Evolutionary conservation across 2,888 invertebrate genomes (phyloP).

Genomic region (Hymenopus coronatus): DNA sequence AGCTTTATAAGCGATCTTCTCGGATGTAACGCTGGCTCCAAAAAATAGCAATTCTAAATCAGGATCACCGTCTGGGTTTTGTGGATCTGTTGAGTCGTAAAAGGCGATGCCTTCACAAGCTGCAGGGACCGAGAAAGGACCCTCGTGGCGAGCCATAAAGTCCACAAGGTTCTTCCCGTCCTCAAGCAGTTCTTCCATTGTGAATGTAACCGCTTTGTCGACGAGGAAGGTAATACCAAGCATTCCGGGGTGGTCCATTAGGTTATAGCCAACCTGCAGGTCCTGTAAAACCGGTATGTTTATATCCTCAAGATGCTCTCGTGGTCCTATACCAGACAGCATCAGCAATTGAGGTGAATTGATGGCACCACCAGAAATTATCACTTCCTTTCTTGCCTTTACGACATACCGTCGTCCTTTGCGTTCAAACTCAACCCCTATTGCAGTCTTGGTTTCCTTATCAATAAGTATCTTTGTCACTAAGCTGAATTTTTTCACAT

Average conservation of each 20-base stretch:
- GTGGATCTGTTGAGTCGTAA: slow-evolving; percentile 61
- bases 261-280: slow-evolving; percentile 74
- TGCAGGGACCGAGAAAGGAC: slow-evolving; percentile 73
- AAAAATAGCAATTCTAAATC: neutral
- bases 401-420: slow-evolving; percentile 45
- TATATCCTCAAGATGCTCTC: slow-evolving; percentile 54
- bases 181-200: neutral
- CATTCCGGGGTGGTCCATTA: slow-evolving; percentile 77
- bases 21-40: neutral
- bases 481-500: slow-evolving; percentile 37
- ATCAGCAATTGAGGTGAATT: slow-evolving; percentile 47
- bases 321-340: slow-evolving; percentile 63
- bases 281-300: slow-evolving; percentile 63
- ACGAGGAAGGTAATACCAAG: slow-evolving; percentile 70
- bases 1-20: slow-evolving; percentile 38
- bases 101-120: slow-evolving; percentile 77
- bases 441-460: slow-evolving; percentile 40
- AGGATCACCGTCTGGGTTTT: slow-evolving; percentile 31
- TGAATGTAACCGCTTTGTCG: slow-evolving; percentile 53
- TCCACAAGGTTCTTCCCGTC: slow-evolving; percentile 45
- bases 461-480: slow-evolving; percentile 35
- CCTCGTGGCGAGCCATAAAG: slow-evolving; percentile 60
- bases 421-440: slow-evolving; percentile 45
- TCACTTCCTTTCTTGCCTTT: slow-evolving; percentile 53
- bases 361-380: slow-evolving; percentile 43